These are phyloP conservation scores for Coreoperca whiteheadi DNA, from an alignment of 2,113 vertebrate genomes.

Conservation along the genomic window DNA sequence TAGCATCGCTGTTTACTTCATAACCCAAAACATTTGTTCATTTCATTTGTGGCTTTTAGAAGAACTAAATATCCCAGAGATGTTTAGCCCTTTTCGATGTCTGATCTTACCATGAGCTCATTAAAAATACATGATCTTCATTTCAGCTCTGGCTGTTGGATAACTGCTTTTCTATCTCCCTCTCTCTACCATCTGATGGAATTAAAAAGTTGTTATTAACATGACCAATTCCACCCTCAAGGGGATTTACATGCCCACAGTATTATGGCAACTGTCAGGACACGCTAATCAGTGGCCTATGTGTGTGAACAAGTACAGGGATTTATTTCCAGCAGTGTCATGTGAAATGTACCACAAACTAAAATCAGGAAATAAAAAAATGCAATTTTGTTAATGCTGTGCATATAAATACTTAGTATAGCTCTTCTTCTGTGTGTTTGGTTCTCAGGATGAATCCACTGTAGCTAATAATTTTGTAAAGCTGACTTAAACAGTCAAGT, in stretches of 20 bases:
- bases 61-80: constrained; percentile 74
- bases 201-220: constrained; percentile 74
- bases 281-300: constrained; percentile 52
- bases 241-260: constrained; percentile 66
- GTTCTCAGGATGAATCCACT: background rate
- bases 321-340: constrained; percentile 10
- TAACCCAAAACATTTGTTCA: constrained; percentile 73
- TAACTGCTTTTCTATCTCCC: constrained; percentile 59
- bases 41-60: constrained; percentile 75
- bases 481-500: background rate
- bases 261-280: constrained; percentile 55
- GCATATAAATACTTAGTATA: constrained; percentile 7
- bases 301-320: background rate
- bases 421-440: background rate
- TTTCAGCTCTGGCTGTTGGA: constrained; percentile 64
- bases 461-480: constrained; percentile 1
- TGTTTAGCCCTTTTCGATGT: constrained; percentile 68
- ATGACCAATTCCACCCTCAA: constrained; percentile 60
- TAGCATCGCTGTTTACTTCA: constrained; percentile 57
- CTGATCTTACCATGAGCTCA: constrained; percentile 75
- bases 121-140: constrained; percentile 80
- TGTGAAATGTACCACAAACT: constrained; percentile 41
- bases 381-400: background rate
- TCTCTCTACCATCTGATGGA: constrained; percentile 52
- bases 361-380: constrained; percentile 23